Evolutionary conservation across 1,140 invertebrate species (phyloP), one percentile per base, ranked within the genome.

Genomic region (Drosophila oshimai): DNA sequence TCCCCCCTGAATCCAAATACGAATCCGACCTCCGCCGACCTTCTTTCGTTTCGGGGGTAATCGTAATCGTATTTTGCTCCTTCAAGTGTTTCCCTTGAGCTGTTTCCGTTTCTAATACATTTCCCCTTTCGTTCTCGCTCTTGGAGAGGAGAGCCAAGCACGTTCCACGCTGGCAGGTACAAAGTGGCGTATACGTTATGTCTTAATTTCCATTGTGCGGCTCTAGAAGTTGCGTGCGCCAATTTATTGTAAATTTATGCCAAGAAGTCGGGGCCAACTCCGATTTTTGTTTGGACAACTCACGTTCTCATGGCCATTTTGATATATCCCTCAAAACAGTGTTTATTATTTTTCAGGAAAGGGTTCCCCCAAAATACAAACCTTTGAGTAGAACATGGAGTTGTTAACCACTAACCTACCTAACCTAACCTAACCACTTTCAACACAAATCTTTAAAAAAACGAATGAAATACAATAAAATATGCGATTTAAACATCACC

Each of bases 41-140:
- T 37, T 47, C 72, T 74, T 84, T 53, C 33, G 77, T 74, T 84
- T 53, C 33, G 77, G 68, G 57, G 67, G 60, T 55, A 68, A 86
- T 79, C 80, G 74, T 84, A 84, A 80, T 80, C 80, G 75, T 80
- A 80, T 86, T 87, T 86, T 73, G 74, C 75, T 75, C 65, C 68
- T 74, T 70, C 79, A 74, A 74, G 79, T 78, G 80, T 80, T 84
- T 84, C 67, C 81, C 71, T 80, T 75, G 74, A 84, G 79, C 74
- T 84, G 80, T 61, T 84, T 86, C 80, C 79, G 80, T 75, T 86
- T 87, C 80, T 80, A 86, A 86, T 86, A 86, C 72, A 81, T 81
- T 87, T 80, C 61, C 55, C 72, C 47, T 42, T 58, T 50, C 33
- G 44, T 44, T 50, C 33, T 22, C 17, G 41, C 18, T 15, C n/a